Percentiles rank a stretch among this genome's conserved stretches.
These are phyloP conservation scores for Chitala chitala DNA, from an alignment of 2,113 vertebrate genomes.

Conservation along the genomic window DNA sequence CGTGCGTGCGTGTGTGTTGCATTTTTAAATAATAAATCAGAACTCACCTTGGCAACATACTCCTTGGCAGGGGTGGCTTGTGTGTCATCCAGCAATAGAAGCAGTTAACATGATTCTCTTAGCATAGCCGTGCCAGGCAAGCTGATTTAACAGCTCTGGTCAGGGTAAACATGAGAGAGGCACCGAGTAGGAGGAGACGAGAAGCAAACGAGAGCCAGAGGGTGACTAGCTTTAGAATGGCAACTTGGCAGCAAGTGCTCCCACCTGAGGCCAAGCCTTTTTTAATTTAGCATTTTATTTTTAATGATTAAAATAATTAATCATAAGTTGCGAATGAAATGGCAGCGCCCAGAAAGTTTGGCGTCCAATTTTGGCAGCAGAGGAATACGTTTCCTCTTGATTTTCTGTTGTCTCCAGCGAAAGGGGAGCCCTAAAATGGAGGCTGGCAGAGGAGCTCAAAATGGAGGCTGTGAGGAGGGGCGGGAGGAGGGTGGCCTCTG, in stretches of 20 bases:
- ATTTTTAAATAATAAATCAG: conserved; percentile 46
- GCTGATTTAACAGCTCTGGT: conserved; percentile 48
- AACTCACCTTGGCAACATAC: conserved; percentile 77
- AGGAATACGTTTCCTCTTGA: not conserved
- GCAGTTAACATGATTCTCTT: conserved; percentile 72
- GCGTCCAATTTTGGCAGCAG: conserved; percentile 27
- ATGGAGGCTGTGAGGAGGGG: conserved; percentile 55
- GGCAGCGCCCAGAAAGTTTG: conserved; percentile 13
- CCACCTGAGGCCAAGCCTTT: conserved; percentile 39
- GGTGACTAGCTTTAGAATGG: conserved; percentile 39
- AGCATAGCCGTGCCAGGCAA: conserved; percentile 69
- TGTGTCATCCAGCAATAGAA: conserved; percentile 85
- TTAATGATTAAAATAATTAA: conserved; percentile 42
- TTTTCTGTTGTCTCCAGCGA: conserved; percentile 17
- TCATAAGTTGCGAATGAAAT: conserved; percentile 24
- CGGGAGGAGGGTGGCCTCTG: conserved; percentile 42
- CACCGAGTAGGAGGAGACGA: conserved; percentile 26
- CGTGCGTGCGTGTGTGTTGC: too few species aligned
- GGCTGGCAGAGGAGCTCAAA: conserved; percentile 43
- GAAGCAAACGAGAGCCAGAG: conserved; percentile 20
- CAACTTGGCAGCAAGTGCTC: conserved; percentile 40
- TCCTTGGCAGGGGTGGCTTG: conserved; percentile 73
- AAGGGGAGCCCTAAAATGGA: conserved; percentile 54
- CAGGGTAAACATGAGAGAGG: conserved; percentile 44
- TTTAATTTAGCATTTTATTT: conserved; percentile 34